Evolutionary conservation across 2,888 invertebrate genomes (phyloP).

Genomic region (Brenthis daphne): DNA sequence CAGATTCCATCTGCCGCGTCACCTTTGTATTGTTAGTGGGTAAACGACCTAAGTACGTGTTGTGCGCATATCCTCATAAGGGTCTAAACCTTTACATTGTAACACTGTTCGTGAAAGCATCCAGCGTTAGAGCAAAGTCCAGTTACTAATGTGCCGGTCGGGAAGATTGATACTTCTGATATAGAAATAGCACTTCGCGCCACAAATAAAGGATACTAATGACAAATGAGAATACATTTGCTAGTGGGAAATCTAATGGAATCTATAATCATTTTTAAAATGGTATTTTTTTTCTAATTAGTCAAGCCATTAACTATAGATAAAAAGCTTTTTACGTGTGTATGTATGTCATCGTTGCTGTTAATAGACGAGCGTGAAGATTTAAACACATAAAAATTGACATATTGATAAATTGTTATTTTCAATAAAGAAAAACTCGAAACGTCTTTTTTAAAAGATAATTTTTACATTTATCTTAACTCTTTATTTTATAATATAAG

Average conservation of each 20-base stretch:
- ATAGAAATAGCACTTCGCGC: slow-evolving; percentile 37
- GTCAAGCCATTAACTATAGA: no score
- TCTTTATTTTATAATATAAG: no score
- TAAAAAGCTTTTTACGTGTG: no score
- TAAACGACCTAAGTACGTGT: slow-evolving; percentile 22
- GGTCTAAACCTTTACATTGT: slow-evolving; percentile 33
- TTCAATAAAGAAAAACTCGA: no score
- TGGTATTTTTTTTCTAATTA: no score
- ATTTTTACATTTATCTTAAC: no score
- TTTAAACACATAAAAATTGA: no score
- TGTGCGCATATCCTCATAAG: slow-evolving; percentile 28
- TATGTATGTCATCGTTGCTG: no score
- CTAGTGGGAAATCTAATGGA: slow-evolving; percentile 21
- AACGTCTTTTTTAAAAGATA: no score
- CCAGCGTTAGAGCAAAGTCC: slow-evolving; percentile 37
- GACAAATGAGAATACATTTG: slow-evolving; percentile 28
- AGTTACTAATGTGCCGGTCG: slow-evolving; percentile 37
- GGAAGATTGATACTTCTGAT: slow-evolving; percentile 39
- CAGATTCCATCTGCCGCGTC: not conserved
- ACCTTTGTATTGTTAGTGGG: slow-evolving; percentile 6
- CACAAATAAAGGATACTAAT: slow-evolving; percentile 34
- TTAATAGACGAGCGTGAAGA: no score
- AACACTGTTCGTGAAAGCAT: slow-evolving; percentile 39
- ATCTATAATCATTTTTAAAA: no score
- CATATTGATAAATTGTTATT: no score